Base-by-base conservation (phyloP, 1,140 invertebrate genomes). In the Drosophila gunungcola region DNA sequence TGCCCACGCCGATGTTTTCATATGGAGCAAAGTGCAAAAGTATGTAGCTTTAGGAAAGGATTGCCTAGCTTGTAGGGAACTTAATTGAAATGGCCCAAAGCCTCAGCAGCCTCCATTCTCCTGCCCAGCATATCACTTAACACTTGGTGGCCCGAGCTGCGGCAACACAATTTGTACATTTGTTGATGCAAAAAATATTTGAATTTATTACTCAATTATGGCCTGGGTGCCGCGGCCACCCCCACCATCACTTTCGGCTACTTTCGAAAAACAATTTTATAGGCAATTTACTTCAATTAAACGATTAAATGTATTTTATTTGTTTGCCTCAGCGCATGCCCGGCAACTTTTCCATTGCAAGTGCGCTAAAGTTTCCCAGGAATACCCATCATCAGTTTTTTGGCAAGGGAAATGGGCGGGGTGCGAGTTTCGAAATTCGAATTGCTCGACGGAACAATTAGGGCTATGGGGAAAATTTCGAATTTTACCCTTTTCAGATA, bases 261-360 rank as follows among this genome's bases (percentile, higher is more conserved):
- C 68, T 76, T 80, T 81, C 46, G 55, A 81, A 81, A 77, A 77
- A 61, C 78, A 73, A 81, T 81, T 81, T 78, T 73, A 70, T 77
- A 77, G 72, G 73, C 78, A 77, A 81, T 81, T 73, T 61, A 75
- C 79, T 88, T 88, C 79, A 86, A 86, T 86, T 86, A 86, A 86
- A 77, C 73, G 72, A 72, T 83, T 86, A 67, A 78, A 86, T 88
- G 82, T 88, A 88, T 86, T 82, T 83, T 73, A 83, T 83, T 86
- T 76, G 86, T 79, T 83, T 73, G 54, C 27, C 27, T 12, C 42
- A 42, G 67, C 56, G 52, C 70, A 76, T 56, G 45, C 58, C 45
- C 45, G 32, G 39, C 43, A 79, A 64, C 65, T 61, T 73, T 61
- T 55, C 32, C 54, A 73, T 69, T 83, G 69, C 51, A 83, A 74